Conservation (phyloP, 2,888 invertebrate genomes). For the Ligdia adustata region DNA sequence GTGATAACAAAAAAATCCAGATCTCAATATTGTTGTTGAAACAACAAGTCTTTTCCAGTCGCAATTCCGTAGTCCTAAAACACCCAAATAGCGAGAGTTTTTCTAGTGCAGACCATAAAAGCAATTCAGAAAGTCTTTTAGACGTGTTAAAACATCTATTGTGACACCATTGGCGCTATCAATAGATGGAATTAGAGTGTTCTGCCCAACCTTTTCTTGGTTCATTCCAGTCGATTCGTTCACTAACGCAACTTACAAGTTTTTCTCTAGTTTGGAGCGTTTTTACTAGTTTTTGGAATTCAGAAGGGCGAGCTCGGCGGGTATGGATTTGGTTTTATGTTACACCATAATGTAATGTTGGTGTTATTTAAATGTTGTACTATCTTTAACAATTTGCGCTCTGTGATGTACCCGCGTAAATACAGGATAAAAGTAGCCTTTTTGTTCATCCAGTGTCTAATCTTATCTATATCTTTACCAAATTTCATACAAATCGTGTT, state of each 20-base stretch:
- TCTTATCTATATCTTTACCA: no score
- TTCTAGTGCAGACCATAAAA: constrained; percentile 17
- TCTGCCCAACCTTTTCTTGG: constrained; percentile 32
- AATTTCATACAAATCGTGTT: no score
- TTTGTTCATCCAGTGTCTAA: no score
- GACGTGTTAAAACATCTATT: constrained; percentile 26
- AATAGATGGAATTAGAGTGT: constrained; percentile 26
- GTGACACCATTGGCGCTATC: constrained; percentile 14
- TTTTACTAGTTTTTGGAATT: constrained; percentile 45
- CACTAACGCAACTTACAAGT: constrained; percentile 54
- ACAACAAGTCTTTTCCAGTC: constrained; percentile 11
- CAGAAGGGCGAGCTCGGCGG: constrained; percentile 8
- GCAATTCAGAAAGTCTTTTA: constrained; percentile 10
- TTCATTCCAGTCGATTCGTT: constrained; percentile 36
- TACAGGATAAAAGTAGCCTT: no score
- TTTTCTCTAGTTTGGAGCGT: constrained; percentile 51
- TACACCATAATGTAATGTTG: no score
- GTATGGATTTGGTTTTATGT: constrained; percentile 13
- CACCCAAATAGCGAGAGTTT: no score
- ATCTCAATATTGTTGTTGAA: no score
- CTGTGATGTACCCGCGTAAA: no score
- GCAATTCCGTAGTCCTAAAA: constrained; percentile 5
- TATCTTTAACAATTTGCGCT: no score
- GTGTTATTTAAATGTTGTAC: no score
- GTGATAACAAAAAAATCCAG: no score